phyloP scores from a whole-genome alignment of 1,140 invertebrate species.

The Laupala kohalensis region DNA sequence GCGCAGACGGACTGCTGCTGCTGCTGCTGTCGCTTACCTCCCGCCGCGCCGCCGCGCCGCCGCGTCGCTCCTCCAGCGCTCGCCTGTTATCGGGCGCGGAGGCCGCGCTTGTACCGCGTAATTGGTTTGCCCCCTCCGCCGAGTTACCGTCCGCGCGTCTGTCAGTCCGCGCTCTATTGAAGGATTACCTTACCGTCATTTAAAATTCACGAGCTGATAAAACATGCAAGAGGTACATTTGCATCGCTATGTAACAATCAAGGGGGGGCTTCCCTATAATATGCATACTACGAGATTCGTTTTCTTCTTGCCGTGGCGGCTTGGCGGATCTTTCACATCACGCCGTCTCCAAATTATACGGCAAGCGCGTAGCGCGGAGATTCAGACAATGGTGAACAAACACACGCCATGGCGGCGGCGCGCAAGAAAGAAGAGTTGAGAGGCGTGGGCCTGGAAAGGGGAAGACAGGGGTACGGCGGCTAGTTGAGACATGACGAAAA shows the following conservation, averaged over 20 bases:
- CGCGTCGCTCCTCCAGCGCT: no score
- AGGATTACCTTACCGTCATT: background rate
- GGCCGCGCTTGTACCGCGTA: background rate
- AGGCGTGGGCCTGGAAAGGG: background rate
- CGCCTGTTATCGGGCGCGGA: background rate
- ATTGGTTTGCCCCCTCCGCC: background rate
- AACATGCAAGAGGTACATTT: background rate
- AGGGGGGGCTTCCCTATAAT: background rate
- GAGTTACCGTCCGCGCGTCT: background rate
- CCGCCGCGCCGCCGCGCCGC: no score
- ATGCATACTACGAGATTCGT: background rate
- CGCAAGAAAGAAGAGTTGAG: no score
- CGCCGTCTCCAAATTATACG: background rate
- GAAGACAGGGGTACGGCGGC: background rate
- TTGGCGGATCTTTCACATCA: background rate
- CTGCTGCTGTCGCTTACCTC: no score
- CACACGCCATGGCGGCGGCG: no score
- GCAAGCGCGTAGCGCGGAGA: background rate
- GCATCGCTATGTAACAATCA: background rate
- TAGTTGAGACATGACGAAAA: no score
- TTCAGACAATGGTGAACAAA: background rate
- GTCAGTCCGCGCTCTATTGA: background rate
- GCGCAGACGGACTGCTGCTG: no score
- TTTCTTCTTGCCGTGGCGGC: background rate
- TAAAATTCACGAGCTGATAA: background rate